Base-by-base conservation (phyloP, 2,113 vertebrate species). In the Paraplagusia blochii region DNA sequence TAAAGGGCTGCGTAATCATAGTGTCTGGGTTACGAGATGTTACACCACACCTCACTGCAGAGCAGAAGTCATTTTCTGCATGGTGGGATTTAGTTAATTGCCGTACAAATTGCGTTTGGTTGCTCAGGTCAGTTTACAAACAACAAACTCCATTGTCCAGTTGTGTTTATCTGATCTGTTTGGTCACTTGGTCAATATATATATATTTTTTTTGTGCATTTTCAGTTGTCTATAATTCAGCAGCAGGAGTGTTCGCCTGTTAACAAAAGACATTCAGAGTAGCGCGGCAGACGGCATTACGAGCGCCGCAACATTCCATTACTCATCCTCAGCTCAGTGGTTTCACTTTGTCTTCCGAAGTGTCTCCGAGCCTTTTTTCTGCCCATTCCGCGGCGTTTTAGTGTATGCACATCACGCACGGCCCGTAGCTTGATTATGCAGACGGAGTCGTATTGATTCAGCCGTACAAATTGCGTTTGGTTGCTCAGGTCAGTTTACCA, bases 1-100 rank as follows among this genome's bases (percentile, higher is more conserved):
- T 82, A 81, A 85, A 85, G 72, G 66, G 60, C 69, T 50, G 66
- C 71, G 81, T 87, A 89, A 88, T 87, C 87, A 82, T 65, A 69
- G 69, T 53, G 57, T 82, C 74, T 77, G 77, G n/a, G n/a, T n/a
- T n/a, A n/a, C 78, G 62, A 74, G 74, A 63, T 74, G 70, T 87
- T 88, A 77, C 62, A 58, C 53, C 77, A 66, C 83, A 79, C 71
- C 56, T 75, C 53, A 52, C 50, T 58, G 48, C 75, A 79, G 58
- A 18, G 69, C 63, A 42, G 46, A 69, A 75, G 53, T 69, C 74
- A 55, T 87, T 89, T 88, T 88, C 81, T 85, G 79, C 85, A 81
- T 64, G 74, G 61, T 40, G 66, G 80, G 71, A 82, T 87, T 80
- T 75, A 77, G 78, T 83, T 84, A 89, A 88, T 90, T 81, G 79